Evolutionary conservation across 2,888 invertebrate genomes (phyloP).

Genomic region (Baronia brevicornis): DNA sequence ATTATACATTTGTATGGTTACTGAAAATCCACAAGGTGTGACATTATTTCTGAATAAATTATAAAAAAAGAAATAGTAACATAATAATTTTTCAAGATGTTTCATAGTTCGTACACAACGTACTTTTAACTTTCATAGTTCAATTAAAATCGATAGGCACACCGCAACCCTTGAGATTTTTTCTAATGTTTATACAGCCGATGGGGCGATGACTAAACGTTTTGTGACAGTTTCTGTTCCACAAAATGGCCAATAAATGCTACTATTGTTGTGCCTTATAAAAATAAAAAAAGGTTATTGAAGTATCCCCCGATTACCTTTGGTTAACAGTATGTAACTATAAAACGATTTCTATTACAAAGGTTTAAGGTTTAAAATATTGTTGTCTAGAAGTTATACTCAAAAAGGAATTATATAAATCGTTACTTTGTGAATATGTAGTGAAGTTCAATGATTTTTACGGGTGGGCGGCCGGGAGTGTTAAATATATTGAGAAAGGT

Average conservation of each 20-base stretch:
- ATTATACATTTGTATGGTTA: no score
- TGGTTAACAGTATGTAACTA: constrained; percentile 4
- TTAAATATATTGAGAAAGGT: constrained; percentile 1
- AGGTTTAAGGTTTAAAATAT: constrained; percentile 23
- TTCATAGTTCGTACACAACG: no score
- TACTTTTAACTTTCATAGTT: not conserved
- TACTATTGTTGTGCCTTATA: constrained; percentile 51
- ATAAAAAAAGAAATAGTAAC: no score
- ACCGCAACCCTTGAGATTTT: constrained; percentile 20
- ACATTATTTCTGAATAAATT: no score
- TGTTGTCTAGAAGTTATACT: constrained; percentile 9
- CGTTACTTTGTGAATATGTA: constrained; percentile 38
- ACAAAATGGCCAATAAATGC: constrained; percentile 67
- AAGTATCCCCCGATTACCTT: constrained; percentile 29
- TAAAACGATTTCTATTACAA: constrained; percentile 21
- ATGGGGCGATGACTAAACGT: constrained; percentile 50
- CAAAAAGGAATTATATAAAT: constrained; percentile 32
- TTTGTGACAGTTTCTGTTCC: constrained; percentile 60
- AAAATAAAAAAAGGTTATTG: constrained; percentile 46
- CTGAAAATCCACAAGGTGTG: no score
- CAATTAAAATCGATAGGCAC: constrained; percentile 4
- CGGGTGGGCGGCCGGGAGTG: constrained; percentile 43
- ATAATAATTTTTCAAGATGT: no score
- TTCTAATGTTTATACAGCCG: constrained; percentile 59
- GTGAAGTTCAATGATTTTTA: constrained; percentile 34